phyloP scores from a whole-genome alignment of 2,888 invertebrate genomes.

The Teleogryllus oceanicus region DNA sequence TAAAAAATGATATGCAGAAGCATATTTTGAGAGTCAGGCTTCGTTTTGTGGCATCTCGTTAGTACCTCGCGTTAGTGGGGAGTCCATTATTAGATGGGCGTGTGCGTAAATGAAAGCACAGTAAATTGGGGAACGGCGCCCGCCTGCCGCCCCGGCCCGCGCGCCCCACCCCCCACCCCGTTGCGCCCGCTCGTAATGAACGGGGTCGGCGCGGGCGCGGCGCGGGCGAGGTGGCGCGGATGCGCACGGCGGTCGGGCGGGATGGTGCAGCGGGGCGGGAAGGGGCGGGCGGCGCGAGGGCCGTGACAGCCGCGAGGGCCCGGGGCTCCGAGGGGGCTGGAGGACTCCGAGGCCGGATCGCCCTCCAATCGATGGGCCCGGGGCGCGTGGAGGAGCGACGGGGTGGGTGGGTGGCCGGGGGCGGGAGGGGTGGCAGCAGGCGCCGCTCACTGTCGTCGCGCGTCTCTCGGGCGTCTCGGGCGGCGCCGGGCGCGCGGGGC shows the following conservation, averaged over 20 bases:
- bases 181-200: no score
- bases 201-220: no score
- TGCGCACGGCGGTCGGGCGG: background rate
- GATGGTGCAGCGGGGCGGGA: background rate
- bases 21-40: no score
- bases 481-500: background rate
- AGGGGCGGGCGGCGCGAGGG: background rate
- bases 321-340: background rate
- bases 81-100: no score
- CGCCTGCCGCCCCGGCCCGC: no score
- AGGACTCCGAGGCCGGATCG: background rate
- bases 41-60: no score
- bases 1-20: no score
- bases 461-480: constrained; percentile 19
- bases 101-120: no score
- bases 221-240: no score
- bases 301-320: background rate
- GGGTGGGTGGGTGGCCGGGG: background rate
- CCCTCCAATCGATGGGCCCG: background rate
- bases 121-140: no score
- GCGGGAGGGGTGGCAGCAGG: background rate
- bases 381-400: background rate
- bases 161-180: no score
- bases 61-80: no score
- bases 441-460: constrained; percentile 25